Evolutionary conservation across 2,888 invertebrate genomes (phyloP), one percentile per base, ranked within the genome.

Genomic region (Pteria penguin): DNA sequence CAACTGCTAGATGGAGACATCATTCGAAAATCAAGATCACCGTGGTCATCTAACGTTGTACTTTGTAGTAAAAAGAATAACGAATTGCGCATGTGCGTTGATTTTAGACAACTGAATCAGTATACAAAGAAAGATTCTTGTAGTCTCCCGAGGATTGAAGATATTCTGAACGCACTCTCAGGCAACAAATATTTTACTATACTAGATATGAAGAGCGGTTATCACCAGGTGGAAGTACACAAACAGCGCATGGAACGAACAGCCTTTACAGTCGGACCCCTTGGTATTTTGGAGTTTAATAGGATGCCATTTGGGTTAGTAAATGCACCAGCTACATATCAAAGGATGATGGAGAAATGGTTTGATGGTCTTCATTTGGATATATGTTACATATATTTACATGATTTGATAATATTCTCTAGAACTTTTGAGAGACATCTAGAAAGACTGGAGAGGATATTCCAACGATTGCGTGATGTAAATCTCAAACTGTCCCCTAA

Each of bases 261-360:
- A 4, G 52, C 66, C 3, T 31, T 29, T 26, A 31, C 24, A 8
- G 27, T 1, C 26, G 60, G 33, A 24, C 52, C 33, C 29, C 36
- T 26, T 29, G 52, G 52, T 11, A 8, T 45, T 14, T 74, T 8
- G n/a, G 24, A 31, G 31, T n/a, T n/a, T n/a, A n/a, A n/a, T n/a
- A n/a, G n/a, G n/a, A n/a, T n/a, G n/a, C n/a, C n/a, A n/a, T n/a
- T 74, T 55, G 68, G 74, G 4, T 27, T 74, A 29, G 58, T 61
- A 3, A 69, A 69, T 63, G 57, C 58, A 29, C 62, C 69, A 0
- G 70, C 69, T 18, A 61, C 60, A 5, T 74, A 69, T 29, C 68
- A 69, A 22, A 31, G 69, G 62, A 29, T 75, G 22, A 62, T 75
- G 29, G 61, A 52, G 18, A 22, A 62, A 14, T 27, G 45, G 0